phyloP scores from a whole-genome alignment of 1,140 invertebrate genomes.

The Notospermus geniculatus region DNA sequence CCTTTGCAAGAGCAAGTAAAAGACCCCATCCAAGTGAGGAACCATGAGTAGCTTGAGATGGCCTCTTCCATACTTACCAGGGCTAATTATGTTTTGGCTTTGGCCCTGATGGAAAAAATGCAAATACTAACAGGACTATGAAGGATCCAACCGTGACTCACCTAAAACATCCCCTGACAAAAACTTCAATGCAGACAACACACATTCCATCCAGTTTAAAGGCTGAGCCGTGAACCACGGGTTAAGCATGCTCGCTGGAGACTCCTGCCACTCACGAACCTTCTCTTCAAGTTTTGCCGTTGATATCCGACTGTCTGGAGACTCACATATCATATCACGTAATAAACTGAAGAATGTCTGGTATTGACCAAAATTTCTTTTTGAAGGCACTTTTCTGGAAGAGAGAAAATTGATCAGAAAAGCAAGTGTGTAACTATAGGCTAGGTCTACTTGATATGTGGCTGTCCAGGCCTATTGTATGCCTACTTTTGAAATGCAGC shows the following conservation, averaged over 20 bases:
- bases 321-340: slow-evolving; percentile 46
- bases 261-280: slow-evolving; percentile 75
- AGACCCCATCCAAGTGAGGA: too few relatives aligned
- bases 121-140: too few relatives aligned
- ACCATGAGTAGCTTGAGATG: too few relatives aligned
- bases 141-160: slow-evolving; percentile 34
- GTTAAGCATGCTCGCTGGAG: slow-evolving; percentile 76
- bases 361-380: slow-evolving; percentile 18
- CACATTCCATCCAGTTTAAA: slow-evolving; percentile 72
- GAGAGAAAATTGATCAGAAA: too few relatives aligned
- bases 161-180: slow-evolving; percentile 79
- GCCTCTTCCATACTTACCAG: too few relatives aligned
- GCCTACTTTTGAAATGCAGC: too few relatives aligned
- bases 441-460: too few relatives aligned
- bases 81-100: too few relatives aligned
- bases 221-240: slow-evolving; percentile 71
- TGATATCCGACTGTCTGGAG: slow-evolving; percentile 39
- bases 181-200: slow-evolving; percentile 81
- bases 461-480: too few relatives aligned
- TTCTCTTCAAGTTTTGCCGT: slow-evolving; percentile 67
- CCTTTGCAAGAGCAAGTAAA: too few relatives aligned
- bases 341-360: slow-evolving; percentile 50
- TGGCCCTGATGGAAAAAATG: too few relatives aligned
- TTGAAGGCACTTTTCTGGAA: slow-evolving; percentile 26
- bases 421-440: too few relatives aligned